phyloP scores from a whole-genome alignment of 2,888 invertebrate species.

The Prosapia bicincta region DNA sequence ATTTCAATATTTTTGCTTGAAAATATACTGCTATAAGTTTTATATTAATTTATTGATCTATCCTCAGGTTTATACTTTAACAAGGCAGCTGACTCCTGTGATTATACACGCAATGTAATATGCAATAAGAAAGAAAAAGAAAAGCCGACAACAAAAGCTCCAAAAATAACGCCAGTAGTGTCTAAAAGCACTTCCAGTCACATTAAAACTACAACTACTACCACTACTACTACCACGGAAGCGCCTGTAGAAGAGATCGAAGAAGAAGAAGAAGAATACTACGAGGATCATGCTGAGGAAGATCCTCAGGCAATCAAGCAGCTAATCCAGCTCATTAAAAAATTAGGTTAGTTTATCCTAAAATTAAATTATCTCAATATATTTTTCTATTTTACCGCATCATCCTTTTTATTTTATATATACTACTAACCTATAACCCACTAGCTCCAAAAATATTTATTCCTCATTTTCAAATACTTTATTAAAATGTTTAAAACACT shows the following conservation, averaged over 20 bases:
- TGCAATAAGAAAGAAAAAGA: slow-evolving; percentile 59
- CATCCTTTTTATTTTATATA: too few species aligned
- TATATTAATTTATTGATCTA: slow-evolving; percentile 9
- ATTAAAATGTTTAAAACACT: too few species aligned
- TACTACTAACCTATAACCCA: too few species aligned
- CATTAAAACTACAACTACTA: slow-evolving; percentile 45
- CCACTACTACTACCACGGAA: slow-evolving; percentile 41
- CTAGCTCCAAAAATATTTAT: too few species aligned
- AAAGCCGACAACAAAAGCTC: slow-evolving; percentile 46
- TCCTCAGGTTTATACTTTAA: slow-evolving; percentile 79
- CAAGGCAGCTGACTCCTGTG: slow-evolving; percentile 87
- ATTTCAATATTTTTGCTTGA: too few species aligned
- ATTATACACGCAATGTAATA: slow-evolving; percentile 83
- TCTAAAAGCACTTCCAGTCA: slow-evolving; percentile 50
- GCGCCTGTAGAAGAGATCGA: slow-evolving; percentile 42
- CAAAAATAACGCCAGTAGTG: slow-evolving; percentile 45
- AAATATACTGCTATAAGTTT: too few species aligned
- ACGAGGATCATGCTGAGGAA: slow-evolving; percentile 55
- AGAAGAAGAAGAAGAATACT: slow-evolving; percentile 40
- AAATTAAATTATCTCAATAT: too few species aligned
- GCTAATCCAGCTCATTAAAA: slow-evolving; percentile 76
- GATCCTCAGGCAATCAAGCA: slow-evolving; percentile 79
- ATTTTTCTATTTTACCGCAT: too few species aligned
- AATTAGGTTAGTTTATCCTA: slow-evolving; percentile 64
- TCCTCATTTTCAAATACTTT: too few species aligned